Evolutionary conservation across 2,113 vertebrate genomes (phyloP), one percentile per base, ranked within the genome.

Genomic region (Rissa tridactyla): DNA sequence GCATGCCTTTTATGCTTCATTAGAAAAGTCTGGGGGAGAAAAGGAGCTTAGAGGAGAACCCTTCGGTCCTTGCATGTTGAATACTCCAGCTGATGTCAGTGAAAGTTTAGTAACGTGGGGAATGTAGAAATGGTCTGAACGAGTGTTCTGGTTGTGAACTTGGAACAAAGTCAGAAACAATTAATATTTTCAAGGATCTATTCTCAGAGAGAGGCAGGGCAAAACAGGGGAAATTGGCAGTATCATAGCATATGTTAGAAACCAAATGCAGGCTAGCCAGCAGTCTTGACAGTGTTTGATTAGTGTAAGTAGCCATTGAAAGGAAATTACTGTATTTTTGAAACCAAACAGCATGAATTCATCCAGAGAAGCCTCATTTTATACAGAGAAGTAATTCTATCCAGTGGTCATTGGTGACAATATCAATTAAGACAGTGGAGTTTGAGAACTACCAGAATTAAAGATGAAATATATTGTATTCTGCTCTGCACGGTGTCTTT

Each of bases 401-500:
- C 81, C 46, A 71, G 71, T 11, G 15, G 42, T 83, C 29, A 1
- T 85, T 91, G 78, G 60, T 96, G 82, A 94, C 68, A 83, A 44
- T 77, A 66, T 62, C 75, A 90, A 65, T 86, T 83, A 93, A 77
- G 81, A 88, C 32, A 70, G 66, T 51, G 42, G 57, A 93, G 75
- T 78, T 93, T 86, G 86, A 95, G 38, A 90, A 84, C 72, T 81
- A 76, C 27, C 57, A 80, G 92, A 87, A 92, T 75, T 86, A 75
- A 94, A 92, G 82, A 89, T 82, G 13, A 81, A 92, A 75, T 92
- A 71, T 70, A 89, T 91, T 94, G 72, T 93, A 94, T 96, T 97
- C 84, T 92, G 80, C 86, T 94, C 86, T 93, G 87, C 94, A 90
- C 89, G 23, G 51, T 91, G 87, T 97, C 92, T 96, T 96, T 96